These are phyloP conservation scores for Drosophila basisetae DNA, from an alignment of 2,888 invertebrate species.

Conservation along the genomic window DNA sequence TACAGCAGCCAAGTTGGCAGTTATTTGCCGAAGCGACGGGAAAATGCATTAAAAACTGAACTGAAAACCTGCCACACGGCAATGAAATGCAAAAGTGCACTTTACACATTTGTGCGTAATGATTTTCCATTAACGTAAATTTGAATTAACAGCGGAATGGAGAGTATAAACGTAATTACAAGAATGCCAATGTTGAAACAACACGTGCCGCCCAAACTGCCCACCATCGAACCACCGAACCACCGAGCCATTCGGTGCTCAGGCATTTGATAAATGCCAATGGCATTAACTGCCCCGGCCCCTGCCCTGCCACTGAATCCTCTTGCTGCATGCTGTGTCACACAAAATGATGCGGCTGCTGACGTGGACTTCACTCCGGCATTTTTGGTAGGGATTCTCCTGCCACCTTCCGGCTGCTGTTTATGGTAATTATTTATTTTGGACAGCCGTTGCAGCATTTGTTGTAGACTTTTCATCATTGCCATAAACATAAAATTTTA, in stretches of 20 bases:
- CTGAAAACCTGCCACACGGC: slow-evolving; percentile 39
- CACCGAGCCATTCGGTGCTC: slow-evolving; percentile 7
- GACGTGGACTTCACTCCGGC: slow-evolving; percentile 32
- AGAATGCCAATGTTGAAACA: slow-evolving; percentile 68
- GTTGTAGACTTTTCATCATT: slow-evolving; percentile 72
- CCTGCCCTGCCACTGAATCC: slow-evolving; percentile 27
- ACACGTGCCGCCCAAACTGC: slow-evolving; percentile 45
- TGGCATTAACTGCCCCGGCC: slow-evolving; percentile 60
- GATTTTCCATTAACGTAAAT: slow-evolving; percentile 82
- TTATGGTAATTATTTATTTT: slow-evolving; percentile 81
- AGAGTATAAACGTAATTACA: slow-evolving; percentile 71
- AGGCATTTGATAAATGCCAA: slow-evolving; percentile 76
- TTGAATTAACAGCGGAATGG: slow-evolving; percentile 73
- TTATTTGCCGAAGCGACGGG: slow-evolving; percentile 47
- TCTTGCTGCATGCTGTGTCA: slow-evolving; percentile 41
- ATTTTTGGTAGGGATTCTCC: slow-evolving; percentile 6
- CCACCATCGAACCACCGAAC: slow-evolving; percentile 2
- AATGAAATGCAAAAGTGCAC: slow-evolving; percentile 69
- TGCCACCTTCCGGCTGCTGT: slow-evolving; percentile 52
- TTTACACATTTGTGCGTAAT: slow-evolving; percentile 80
- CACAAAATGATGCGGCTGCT: slow-evolving; percentile 38
- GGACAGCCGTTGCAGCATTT: slow-evolving; percentile 64
- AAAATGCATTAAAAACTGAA: slow-evolving; percentile 68
- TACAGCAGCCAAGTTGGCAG: slow-evolving; percentile 53
- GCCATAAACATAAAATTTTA: slow-evolving; percentile 80